Conservation (phyloP, 2,113 vertebrate species). For the Oryzias curvinotus region DNA sequence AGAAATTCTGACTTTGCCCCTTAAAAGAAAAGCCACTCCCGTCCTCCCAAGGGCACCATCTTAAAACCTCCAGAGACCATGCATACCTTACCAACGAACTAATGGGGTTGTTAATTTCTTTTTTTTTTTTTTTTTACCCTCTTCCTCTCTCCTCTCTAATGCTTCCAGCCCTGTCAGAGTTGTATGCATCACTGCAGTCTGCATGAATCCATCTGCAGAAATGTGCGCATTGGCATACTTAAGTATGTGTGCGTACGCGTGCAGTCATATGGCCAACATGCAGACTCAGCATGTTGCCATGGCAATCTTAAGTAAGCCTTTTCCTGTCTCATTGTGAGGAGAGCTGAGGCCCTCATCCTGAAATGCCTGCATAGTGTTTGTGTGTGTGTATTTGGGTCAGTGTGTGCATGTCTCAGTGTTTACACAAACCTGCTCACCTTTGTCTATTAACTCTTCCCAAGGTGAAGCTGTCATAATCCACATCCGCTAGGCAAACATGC, state of each 20-base stretch:
- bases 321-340: constrained; percentile 53
- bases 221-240: constrained; percentile 7
- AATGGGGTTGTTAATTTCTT: constrained; percentile 13
- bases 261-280: constrained; percentile 41
- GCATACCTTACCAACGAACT: constrained; percentile 30
- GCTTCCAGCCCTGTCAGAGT: constrained; percentile 2
- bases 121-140: constrained; percentile 5
- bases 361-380: constrained; percentile 39
- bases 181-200: constrained; percentile 17
- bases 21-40: constrained; percentile 60
- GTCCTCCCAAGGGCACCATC: constrained; percentile 50
- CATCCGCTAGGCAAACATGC: neutral
- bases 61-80: constrained; percentile 32
- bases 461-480: constrained; percentile 5
- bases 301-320: constrained; percentile 49
- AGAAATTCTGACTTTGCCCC: constrained; percentile 57
- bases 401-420: constrained; percentile 20
- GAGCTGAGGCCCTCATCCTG: constrained; percentile 40
- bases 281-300: constrained; percentile 50
- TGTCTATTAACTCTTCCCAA: constrained; percentile 24
- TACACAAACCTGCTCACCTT: constrained; percentile 39
- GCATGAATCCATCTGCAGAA: constrained; percentile 5
- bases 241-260: constrained; percentile 13
- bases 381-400: constrained; percentile 38
- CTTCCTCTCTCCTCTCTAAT: constrained; percentile 10